These are phyloP conservation scores for Malacoctenus gilli DNA, from an alignment of 2,797 vertebrate species.

Conservation along the genomic window DNA sequence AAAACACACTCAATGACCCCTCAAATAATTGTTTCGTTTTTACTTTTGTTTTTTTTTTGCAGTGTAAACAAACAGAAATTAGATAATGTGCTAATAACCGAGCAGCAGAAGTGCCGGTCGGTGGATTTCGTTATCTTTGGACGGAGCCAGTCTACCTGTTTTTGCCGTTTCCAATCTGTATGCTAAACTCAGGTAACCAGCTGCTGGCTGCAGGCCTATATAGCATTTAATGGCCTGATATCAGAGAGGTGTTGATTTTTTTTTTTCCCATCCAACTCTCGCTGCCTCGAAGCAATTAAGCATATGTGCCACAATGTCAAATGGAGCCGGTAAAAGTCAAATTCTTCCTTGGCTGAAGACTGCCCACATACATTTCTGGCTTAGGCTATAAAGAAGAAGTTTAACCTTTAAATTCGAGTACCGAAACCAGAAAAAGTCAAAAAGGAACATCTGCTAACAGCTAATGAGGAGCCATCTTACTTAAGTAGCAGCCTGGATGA, in stretches of 20 bases:
- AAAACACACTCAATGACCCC: background rate
- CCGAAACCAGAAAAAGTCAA: no score
- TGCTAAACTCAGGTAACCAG: slow-evolving; percentile 5
- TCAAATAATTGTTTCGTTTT: background rate
- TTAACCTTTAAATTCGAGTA: background rate
- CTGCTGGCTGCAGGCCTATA: background rate
- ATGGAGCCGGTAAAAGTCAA: background rate
- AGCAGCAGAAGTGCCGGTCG: background rate
- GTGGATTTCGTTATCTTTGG: background rate
- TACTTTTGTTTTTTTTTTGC: background rate
- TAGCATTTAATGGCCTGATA: background rate
- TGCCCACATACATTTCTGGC: background rate
- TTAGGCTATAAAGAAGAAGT: background rate
- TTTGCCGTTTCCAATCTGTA: background rate
- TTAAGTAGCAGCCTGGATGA: no score
- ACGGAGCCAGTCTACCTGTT: background rate
- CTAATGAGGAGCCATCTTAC: no score
- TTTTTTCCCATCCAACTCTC: background rate
- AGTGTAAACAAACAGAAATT: background rate
- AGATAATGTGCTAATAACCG: background rate
- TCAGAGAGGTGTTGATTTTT: background rate
- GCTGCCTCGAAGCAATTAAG: background rate
- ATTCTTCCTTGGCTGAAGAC: background rate
- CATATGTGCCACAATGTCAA: background rate
- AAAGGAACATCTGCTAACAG: no score